Percentiles rank a stretch among this genome's conserved stretches.
These are phyloP conservation scores for Temnopleurus reevesii DNA, from an alignment of 53 echinoderm and acorn worm genomes.

Conservation along the genomic window DNA sequence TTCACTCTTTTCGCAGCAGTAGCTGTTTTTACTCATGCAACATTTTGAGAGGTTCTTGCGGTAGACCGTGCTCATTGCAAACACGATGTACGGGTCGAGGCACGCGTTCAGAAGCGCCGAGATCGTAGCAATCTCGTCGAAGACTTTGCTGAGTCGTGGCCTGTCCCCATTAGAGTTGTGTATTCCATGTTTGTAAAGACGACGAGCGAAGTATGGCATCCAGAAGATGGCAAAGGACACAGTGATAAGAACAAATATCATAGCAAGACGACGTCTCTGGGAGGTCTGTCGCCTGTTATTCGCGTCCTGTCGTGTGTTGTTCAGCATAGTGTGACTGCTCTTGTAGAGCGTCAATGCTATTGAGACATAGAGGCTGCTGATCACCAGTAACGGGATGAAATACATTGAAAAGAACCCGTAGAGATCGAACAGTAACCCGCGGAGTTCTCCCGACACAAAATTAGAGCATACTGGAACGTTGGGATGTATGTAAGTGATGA, in stretches of 20 bases:
- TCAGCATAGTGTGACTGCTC: slow-evolving; percentile 66
- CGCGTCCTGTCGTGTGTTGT: slow-evolving; percentile 65
- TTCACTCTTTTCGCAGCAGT: slow-evolving; percentile 54
- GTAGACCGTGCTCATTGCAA: slow-evolving; percentile 67
- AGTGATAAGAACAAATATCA: slow-evolving; percentile 74
- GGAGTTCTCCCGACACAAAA: neutral
- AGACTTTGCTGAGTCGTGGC: slow-evolving; percentile 34
- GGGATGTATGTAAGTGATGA: slow-evolving; percentile 44
- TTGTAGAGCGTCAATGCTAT: slow-evolving; percentile 65
- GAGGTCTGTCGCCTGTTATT: slow-evolving; percentile 64
- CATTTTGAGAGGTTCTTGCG: slow-evolving; percentile 59
- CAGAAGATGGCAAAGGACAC: slow-evolving; percentile 80
- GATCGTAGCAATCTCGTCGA: slow-evolving; percentile 46
- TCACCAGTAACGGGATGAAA: slow-evolving; percentile 63
- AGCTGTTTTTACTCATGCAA: slow-evolving; percentile 17
- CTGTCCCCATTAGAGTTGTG: neutral
- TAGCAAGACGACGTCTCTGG: slow-evolving; percentile 71
- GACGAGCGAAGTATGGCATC: slow-evolving; percentile 67
- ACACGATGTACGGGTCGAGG: slow-evolving; percentile 70
- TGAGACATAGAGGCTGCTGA: slow-evolving; percentile 61
- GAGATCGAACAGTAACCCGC: slow-evolving; percentile 52
- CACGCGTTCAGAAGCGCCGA: slow-evolving; percentile 65
- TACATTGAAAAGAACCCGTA: slow-evolving; percentile 64
- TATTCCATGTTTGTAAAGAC: slow-evolving; percentile 55
- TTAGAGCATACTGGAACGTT: slow-evolving; percentile 15